Base-by-base conservation (phyloP, 2,113 vertebrate genomes). In the Petrocephalus zakoni region DNA sequence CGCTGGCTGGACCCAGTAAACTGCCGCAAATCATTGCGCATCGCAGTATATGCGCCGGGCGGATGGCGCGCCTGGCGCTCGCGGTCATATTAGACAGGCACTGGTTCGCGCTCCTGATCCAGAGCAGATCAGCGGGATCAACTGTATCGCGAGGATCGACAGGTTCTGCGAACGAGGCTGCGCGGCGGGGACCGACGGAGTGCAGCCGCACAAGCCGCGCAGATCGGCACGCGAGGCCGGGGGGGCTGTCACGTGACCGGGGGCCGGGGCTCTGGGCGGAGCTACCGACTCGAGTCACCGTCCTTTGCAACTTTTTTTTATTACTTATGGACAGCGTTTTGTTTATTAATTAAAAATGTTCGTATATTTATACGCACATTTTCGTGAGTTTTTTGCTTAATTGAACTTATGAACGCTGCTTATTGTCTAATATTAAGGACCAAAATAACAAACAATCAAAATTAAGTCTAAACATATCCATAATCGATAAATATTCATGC, bases 11-110 rank as follows among this genome's bases (percentile, higher is more conserved):
- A 94, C 92, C 89, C 90, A 89, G 89, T 91, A 91, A 87, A 49
- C 88, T 91, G n/a, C 91, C 90, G 91, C 87, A 93, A 92, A 95
- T 93, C 86, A 95, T 92, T 92, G 91, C 92, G 91, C 89, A 93
- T 11, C 88, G 87, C 91, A 95, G 92, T 51, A 94, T 91, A 90
- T 93, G 87, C 0, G 88, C 90, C 72, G 89, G 89, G 88, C 89
- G 82, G 89, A 93, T 90, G 22, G 90, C 85, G 90, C 90, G 87
- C 61, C 78, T 42, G 21, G 42, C 86, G 29, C 92, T 90, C 88
- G 5, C 82, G 87, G 58, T 58, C 94, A 94, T 94, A 68, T 72
- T 75, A 75, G 29, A 5, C 34, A 17, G 2, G 15, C 17, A 75
- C 68, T 75, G 68, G 34, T 13, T 75, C 68, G 37, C 68, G 11